Evolutionary conservation across 1,140 invertebrate genomes (phyloP).

Genomic region (Octopus bimaculoides): DNA sequence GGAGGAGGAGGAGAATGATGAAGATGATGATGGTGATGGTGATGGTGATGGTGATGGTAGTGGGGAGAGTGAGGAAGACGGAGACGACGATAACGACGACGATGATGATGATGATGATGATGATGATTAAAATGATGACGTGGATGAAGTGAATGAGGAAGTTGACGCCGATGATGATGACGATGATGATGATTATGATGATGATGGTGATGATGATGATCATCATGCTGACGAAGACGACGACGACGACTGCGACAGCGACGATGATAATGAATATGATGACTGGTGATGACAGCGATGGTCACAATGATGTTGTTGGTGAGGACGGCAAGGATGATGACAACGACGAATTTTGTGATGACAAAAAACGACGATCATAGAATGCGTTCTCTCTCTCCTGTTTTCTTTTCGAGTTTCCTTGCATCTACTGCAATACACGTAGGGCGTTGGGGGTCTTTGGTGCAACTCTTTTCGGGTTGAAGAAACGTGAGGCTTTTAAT

Average conservation of each 20-base stretch:
- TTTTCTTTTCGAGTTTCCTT: too few species aligned
- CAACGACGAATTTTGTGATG: too few species aligned
- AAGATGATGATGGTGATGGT: not conserved
- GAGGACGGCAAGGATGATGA: not conserved
- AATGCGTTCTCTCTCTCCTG: too few species aligned
- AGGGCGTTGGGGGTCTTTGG: too few species aligned
- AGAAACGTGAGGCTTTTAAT: too few species aligned
- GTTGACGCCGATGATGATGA: not conserved
- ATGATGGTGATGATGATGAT: not conserved
- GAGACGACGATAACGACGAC: not conserved
- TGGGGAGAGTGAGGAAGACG: too few species aligned
- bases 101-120: not conserved
- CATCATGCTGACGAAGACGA: not conserved
- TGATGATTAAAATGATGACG: not conserved
- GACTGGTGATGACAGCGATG: not conserved
- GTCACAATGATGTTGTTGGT: not conserved
- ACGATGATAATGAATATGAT: not conserved
- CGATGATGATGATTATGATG: not conserved
- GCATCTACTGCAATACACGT: too few species aligned
- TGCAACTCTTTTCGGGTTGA: too few species aligned
- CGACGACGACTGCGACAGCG: not conserved
- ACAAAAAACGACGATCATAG: too few species aligned
- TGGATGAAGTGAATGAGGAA: not conserved
- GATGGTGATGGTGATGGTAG: not conserved
- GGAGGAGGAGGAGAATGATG: not conserved